Conservation (phyloP, 1,140 invertebrate genomes). For the Maconellicoccus hirsutus region DNA sequence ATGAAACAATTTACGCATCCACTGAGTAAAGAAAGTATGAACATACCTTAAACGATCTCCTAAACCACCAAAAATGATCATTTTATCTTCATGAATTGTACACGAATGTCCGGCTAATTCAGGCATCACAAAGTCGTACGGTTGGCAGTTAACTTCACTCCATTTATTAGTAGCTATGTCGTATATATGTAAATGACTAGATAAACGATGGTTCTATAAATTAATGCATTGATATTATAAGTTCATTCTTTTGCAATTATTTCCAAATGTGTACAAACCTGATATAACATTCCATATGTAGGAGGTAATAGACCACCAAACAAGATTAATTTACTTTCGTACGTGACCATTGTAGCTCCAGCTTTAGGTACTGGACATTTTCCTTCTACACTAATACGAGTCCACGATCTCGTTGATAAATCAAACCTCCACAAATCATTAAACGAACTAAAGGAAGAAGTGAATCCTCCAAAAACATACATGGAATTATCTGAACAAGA, state of each 20-base stretch:
- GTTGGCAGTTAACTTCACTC: constrained; percentile 50
- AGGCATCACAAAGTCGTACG: constrained; percentile 43
- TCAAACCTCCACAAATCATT: constrained; percentile 95
- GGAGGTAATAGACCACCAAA: constrained; percentile 96
- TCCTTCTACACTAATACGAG: constrained; percentile 64
- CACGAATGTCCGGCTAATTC: constrained; percentile 89
- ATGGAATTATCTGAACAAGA: constrained; percentile 52
- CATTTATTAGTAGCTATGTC: constrained; percentile 61
- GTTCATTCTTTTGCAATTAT: too few species aligned
- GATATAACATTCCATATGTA: constrained; percentile 77
- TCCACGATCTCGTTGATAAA: constrained; percentile 71
- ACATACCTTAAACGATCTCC: constrained; percentile 33
- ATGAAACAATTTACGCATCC: neutral
- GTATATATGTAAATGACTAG: constrained; percentile 87
- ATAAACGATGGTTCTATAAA: constrained; percentile 34
- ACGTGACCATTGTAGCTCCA: constrained; percentile 77
- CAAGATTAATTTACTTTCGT: constrained; percentile 71
- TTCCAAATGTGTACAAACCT: constrained; percentile 42
- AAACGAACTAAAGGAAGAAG: constrained; percentile 86
- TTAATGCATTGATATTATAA: neutral
- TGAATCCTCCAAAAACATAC: constrained; percentile 94
- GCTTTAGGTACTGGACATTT: constrained; percentile 93
- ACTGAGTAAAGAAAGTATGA: neutral
- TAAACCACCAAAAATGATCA: constrained; percentile 85
- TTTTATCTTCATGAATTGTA: constrained; percentile 67